Percentiles rank a stretch among this genome's conserved stretches.
phyloP scores from a whole-genome alignment of 1,140 invertebrate species.

The Euura saliciscinereae region DNA sequence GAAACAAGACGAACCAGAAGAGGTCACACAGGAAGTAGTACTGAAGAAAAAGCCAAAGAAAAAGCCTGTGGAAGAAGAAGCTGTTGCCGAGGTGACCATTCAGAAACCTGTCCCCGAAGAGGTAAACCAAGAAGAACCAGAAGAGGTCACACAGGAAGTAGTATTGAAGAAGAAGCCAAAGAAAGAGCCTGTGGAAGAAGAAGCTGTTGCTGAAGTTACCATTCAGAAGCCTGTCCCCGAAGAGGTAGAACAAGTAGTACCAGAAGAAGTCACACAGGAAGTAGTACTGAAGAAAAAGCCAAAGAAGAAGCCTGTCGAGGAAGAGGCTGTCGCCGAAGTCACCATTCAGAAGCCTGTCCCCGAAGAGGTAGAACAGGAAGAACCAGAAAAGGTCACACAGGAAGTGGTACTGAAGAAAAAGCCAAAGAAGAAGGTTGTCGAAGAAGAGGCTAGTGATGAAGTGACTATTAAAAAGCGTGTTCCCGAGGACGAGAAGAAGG shows the following conservation, averaged over 20 bases:
- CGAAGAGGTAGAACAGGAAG: conserved; percentile 25
- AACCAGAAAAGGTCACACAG: conserved; percentile 37
- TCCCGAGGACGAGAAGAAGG: conserved; percentile 27
- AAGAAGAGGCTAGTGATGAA: conserved; percentile 35
- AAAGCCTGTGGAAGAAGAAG: conserved; percentile 42
- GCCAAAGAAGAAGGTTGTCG: conserved; percentile 50
- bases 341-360: conserved; percentile 24
- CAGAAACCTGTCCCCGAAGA: conserved; percentile 36
- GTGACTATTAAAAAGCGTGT: conserved; percentile 38
- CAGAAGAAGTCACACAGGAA: conserved; percentile 28
- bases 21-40: conserved; percentile 38
- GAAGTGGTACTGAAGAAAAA: conserved; percentile 38
- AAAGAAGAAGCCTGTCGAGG: conserved; percentile 29
- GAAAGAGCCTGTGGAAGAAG: conserved; percentile 39
- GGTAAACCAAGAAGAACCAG: conserved; percentile 40
- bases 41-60: conserved; percentile 41
- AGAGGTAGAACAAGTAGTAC: conserved; percentile 19
- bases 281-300: conserved; percentile 21
- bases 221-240: conserved; percentile 22
- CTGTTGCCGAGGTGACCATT: conserved; percentile 37
- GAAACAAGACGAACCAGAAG: conserved; percentile 36
- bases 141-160: conserved; percentile 49
- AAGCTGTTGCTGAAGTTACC: conserved; percentile 34
- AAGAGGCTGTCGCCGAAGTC: conserved; percentile 29
- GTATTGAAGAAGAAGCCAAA: conserved; percentile 26